These are phyloP conservation scores for Zoanthus sansibaricus DNA, from an alignment of 92 coral and sea anemone genomes.

Conservation along the genomic window DNA sequence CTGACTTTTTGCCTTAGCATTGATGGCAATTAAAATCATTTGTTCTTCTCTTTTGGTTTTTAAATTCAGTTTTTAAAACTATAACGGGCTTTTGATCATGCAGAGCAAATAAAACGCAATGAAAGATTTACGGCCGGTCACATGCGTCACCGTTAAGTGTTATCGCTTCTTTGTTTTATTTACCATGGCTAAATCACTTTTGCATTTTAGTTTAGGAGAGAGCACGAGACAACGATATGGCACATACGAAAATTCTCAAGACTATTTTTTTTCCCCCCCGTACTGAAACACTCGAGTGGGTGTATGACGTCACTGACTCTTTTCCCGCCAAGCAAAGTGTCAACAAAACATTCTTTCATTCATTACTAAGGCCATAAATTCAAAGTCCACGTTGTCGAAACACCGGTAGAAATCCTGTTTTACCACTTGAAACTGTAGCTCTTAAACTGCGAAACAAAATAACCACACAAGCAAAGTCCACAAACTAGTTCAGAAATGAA, in stretches of 20 bases:
- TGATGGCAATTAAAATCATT: too few relatives aligned
- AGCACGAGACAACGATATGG: conserved; percentile 5
- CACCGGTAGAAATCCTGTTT: too few relatives aligned
- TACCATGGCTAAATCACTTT: neutral
- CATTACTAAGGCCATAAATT: conserved; percentile 10
- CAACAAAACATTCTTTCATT: conserved; percentile 27
- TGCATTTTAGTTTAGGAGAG: neutral
- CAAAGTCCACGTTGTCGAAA: conserved; percentile 38
- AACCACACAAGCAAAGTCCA: neutral
- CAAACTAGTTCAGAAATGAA: conserved; percentile 5
- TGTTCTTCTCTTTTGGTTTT: too few relatives aligned
- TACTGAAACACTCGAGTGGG: conserved; percentile 8
- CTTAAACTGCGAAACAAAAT: neutral
- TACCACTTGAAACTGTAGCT: neutral
- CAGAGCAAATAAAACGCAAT: too few relatives aligned
- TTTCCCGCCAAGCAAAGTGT: conserved; percentile 39
- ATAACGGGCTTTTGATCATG: too few relatives aligned
- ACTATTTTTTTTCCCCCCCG: conserved; percentile 11
- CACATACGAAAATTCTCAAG: too few relatives aligned
- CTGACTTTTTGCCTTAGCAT: too few relatives aligned
- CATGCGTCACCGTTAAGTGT: too few relatives aligned
- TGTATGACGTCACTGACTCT: conserved; percentile 12
- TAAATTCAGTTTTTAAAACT: too few relatives aligned
- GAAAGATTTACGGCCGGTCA: too few relatives aligned
- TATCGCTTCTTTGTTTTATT: neutral